Conservation (phyloP, 2,888 invertebrate species). For the Dexiosoma caninum region DNA sequence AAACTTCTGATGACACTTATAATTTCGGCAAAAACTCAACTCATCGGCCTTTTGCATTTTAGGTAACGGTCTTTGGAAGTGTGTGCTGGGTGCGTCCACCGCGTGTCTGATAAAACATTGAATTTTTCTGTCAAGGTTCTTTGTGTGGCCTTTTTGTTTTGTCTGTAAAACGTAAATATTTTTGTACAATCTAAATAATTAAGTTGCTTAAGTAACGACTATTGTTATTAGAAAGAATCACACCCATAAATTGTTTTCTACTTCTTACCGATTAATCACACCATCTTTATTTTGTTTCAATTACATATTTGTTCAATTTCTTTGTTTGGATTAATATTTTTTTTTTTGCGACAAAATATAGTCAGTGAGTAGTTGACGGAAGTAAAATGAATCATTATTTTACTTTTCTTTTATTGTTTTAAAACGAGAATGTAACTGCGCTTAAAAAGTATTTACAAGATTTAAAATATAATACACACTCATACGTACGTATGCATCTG, state of each 20-base stretch:
- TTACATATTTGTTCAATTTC: background rate
- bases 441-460: background rate
- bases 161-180: too few species aligned
- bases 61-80: too few species aligned
- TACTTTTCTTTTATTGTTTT: conserved; percentile 21
- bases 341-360: background rate
- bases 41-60: too few species aligned
- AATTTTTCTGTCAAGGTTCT: too few species aligned
- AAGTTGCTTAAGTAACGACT: background rate
- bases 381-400: conserved; percentile 49
- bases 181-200: too few species aligned
- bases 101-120: too few species aligned
- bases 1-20: too few species aligned
- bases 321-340: conserved; percentile 4
- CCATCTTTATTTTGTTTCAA: background rate
- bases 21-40: too few species aligned
- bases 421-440: background rate
- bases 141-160: too few species aligned
- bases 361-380: conserved; percentile 38
- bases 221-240: background rate
- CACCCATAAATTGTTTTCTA: background rate
- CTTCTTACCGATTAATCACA: background rate
- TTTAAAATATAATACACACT: background rate
- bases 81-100: too few species aligned
- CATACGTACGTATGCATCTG: background rate